Evolutionary conservation across 2,113 vertebrate genomes (phyloP).

Genomic region (Leiothrix lutea): DNA sequence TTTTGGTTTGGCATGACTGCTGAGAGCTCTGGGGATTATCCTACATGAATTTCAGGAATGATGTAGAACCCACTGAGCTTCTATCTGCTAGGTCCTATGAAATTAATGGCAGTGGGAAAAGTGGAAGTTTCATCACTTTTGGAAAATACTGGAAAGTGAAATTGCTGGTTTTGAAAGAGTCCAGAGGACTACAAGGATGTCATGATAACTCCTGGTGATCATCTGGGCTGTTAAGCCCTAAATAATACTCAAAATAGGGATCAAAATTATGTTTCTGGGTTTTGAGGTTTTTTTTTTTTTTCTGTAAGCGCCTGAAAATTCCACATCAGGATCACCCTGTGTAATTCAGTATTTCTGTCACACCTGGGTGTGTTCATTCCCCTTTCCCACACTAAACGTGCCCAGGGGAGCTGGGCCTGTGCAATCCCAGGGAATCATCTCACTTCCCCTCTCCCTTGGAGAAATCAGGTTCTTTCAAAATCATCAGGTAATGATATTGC

Average conservation of each 20-base stretch:
- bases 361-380: background rate
- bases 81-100: background rate
- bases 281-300: background rate
- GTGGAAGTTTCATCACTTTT: no score
- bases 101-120: background rate
- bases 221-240: background rate
- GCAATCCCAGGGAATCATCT: background rate
- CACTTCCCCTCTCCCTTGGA: background rate
- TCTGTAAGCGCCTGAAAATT: background rate
- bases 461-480: conserved; percentile 42
- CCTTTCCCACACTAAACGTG: background rate
- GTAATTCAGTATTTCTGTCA: background rate
- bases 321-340: background rate
- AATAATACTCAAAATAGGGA: background rate
- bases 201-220: background rate
- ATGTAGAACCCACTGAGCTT: background rate
- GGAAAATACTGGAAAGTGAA: background rate
- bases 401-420: background rate
- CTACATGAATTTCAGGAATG: background rate
- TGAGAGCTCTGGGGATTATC: background rate
- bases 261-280: background rate
- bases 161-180: background rate
- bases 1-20: background rate
- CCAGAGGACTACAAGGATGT: background rate
- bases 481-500: conserved; percentile 60